Base-by-base conservation (phyloP, 1,140 invertebrate genomes). In the Tetramorium alpestre region DNA sequence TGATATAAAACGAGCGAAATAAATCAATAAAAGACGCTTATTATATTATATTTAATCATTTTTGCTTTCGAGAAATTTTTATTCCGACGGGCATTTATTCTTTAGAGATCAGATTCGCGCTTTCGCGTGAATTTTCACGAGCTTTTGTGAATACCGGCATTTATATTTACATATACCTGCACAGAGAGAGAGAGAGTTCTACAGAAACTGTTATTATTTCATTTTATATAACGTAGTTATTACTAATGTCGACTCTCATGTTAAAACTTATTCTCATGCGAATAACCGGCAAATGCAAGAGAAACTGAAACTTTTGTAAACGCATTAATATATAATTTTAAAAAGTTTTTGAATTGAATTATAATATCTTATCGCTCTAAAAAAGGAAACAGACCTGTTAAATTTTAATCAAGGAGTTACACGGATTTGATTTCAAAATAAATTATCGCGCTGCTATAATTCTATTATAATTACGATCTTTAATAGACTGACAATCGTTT, bases 221-320 rank as follows among this genome's bases (percentile, higher is more conserved):
- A n/a, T 78, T 78, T 78, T 25, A 69, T 25, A 25, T 49, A 65
- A 65, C 41, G 8, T 44, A 33, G 41, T 64, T 77, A 47, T 64
- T 25, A 62, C 76, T 28, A 13, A 78, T 78, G 76, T 78, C 25
- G 44, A 47, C 60, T 64, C 60, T 58, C 70, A 41, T 28, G 25
- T 64, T 77, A 64, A 60, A 77, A 28, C 58, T 77, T 47, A 77
- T 62, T 64, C 41, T 44, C 76, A 47, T 38, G 76, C 41, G 44
- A 65, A 49, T 10, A 65, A 38, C 44, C 25, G 28, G 60, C 28
- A 28, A 47, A 44, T 22, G 18, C 76, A 33, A 13, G 60, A 38
- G 25, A 64, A 65, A 18, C 25, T 49, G 11, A 47, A 78, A 78
- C 60, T 78, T 78, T 78, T 28, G 13, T 65, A 41, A 65, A 65